Evolutionary conservation across 35 echinoderm and acorn worm species (phyloP), one percentile per base, ranked within the genome.

Genomic region (Nesometra sesokonis): DNA sequence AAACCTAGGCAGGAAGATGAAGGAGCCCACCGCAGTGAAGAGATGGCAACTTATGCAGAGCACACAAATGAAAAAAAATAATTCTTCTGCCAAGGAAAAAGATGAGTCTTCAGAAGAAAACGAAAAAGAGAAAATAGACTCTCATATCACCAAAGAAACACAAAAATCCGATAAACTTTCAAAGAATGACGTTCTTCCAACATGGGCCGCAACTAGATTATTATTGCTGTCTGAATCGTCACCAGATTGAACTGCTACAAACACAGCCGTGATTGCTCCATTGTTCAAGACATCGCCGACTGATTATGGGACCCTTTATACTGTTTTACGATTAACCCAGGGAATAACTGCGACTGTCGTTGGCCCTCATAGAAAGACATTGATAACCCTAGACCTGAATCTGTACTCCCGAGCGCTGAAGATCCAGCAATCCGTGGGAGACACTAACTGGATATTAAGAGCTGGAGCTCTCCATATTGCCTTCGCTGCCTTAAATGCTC

Each of bases 391-490:
- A 9, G 85, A 87, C 46, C 85, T 87, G 77, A 76, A 87, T 46
- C 85, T 87, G 35, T 81, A 87, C 85, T 78, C 31, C 30, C 85
- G 85, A 34, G 85, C 85, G 34, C 35, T 87, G 85, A 87, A 87
- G 85, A 87, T 87, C 46, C 85, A 87, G 77, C 85, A 87, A 33
- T 86, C 84, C 30, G 29, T 35, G 13, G 86, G 86, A 40, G 80
- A 87, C 86, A 46, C 87, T 19, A 88, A 88, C 15, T 88, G 36
- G 87, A 82, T 88, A 30, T 47, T 88, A 57, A 82, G 87, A 88
- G 87, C 87, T 40, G 87, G 87, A 88, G 87, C 4, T 82, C 87
- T 88, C 87, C 87, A 88, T 37, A 82, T 88, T 88, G 87, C 87
- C 27, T 88, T 88, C 33, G 87, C 87, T 32, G 87, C 87, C 87